Conservation (phyloP, 2,113 vertebrate species). For the Halichoeres trimaculatus region DNA sequence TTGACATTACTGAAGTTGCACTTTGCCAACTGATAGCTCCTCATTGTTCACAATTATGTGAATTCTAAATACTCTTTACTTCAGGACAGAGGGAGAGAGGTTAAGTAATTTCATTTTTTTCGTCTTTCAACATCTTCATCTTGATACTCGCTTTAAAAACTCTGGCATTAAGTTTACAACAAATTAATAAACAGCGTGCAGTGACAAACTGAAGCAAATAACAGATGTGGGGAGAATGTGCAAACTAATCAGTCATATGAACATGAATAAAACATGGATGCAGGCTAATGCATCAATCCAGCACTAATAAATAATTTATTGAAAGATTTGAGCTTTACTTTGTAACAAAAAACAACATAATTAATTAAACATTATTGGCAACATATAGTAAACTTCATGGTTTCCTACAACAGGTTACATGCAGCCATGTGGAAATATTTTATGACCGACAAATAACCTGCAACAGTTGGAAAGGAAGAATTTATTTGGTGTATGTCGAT, state of each 20-base stretch:
- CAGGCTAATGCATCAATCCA: conserved; percentile 17
- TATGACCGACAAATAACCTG: not conserved
- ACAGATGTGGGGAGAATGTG: conserved; percentile 21
- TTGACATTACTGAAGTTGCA: too few species aligned
- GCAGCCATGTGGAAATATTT: not conserved
- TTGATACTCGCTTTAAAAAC: not conserved
- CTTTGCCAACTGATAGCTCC: too few species aligned
- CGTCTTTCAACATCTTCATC: not conserved
- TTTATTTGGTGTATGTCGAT: not conserved
- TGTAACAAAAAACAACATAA: not conserved
- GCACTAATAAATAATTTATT: conserved; percentile 13
- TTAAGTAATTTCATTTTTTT: too few species aligned
- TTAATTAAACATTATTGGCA: not conserved
- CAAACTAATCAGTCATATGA: conserved; percentile 13
- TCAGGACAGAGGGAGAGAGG: too few species aligned
- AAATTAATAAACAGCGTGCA: not conserved
- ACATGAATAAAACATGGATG: conserved; percentile 18
- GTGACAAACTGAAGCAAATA: not conserved
- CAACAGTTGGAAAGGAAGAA: not conserved
- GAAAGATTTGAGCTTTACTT: conserved; percentile 3
- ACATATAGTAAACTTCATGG: not conserved
- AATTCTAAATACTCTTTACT: too few species aligned
- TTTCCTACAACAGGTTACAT: not conserved
- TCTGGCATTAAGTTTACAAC: not conserved
- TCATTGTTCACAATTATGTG: too few species aligned